A percentile compares a stretch with the other conserved stretches of the same genome.
Conservation (phyloP, 2,113 vertebrate genomes). For the Hippocampus abdominalis region DNA sequence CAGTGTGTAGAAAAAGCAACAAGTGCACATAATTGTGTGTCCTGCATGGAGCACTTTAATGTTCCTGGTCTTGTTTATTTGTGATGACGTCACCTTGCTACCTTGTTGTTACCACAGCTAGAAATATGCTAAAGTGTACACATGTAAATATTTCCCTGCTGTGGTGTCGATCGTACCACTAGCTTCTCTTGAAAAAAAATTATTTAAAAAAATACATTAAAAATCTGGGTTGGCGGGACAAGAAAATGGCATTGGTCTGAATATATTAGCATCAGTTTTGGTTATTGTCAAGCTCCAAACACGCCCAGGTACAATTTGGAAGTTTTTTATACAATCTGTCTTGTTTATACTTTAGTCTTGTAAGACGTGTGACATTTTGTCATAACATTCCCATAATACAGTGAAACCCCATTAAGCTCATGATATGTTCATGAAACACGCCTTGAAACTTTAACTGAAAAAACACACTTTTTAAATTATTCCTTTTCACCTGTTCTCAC, state of each 20-base stretch:
- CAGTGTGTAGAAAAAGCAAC: slow-evolving; percentile 13
- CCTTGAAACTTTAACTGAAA: too few species aligned
- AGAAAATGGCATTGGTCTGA: neutral
- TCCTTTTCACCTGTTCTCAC: neutral
- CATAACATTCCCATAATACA: neutral
- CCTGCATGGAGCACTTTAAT: slow-evolving; percentile 78
- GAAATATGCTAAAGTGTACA: slow-evolving; percentile 19
- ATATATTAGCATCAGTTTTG: neutral
- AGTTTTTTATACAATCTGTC: neutral
- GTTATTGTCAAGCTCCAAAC: neutral
- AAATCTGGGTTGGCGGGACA: neutral
- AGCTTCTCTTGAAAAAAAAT: neutral
- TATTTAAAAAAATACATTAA: neutral
- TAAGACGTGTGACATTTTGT: neutral
- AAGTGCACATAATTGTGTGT: slow-evolving; percentile 64
- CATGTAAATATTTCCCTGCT: slow-evolving; percentile 53
- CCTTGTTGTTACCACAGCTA: slow-evolving; percentile 38
- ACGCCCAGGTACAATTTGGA: neutral
- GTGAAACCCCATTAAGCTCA: neutral
- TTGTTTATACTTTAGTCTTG: too few species aligned
- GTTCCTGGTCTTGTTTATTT: slow-evolving; percentile 62
- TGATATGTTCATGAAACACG: neutral
- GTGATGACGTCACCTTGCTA: slow-evolving; percentile 58
- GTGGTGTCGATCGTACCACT: slow-evolving; percentile 8
- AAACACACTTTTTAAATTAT: neutral